Percentiles rank a stretch among this genome's conserved stretches.
Evolutionary conservation across 2,113 vertebrate species (phyloP).

Genomic region (Silurus glanis): DNA sequence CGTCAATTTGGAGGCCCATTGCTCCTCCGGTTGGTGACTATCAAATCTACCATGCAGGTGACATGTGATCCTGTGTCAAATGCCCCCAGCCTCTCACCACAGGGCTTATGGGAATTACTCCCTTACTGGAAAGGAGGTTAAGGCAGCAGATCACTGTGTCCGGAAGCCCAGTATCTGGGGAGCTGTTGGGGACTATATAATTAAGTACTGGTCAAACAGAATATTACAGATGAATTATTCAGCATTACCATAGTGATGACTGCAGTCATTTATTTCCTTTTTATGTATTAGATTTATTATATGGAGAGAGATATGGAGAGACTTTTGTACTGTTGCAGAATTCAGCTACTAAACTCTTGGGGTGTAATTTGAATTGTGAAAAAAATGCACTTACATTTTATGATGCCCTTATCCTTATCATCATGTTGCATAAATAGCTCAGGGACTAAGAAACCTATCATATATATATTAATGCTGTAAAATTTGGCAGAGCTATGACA

Average conservation of each 20-base stretch:
- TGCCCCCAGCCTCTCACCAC: constrained; percentile 41
- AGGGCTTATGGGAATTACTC: constrained; percentile 58
- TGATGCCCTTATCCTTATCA: background rate
- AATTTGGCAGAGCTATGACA: background rate
- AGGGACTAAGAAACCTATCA: no score
- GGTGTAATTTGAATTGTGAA: background rate
- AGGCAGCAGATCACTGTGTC: constrained; percentile 54
- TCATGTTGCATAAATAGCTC: no score
- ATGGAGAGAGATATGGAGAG: background rate
- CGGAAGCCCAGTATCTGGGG: constrained; percentile 62
- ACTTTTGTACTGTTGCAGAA: background rate
- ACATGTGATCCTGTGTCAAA: constrained; percentile 53
- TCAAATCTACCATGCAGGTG: constrained; percentile 50
- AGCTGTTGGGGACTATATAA: constrained; percentile 68
- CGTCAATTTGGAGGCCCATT: constrained; percentile 53
- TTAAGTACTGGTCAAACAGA: constrained; percentile 68
- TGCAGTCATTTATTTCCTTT: constrained; percentile 50
- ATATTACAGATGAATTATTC: constrained; percentile 73
- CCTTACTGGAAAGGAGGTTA: constrained; percentile 60
- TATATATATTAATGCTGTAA: background rate
- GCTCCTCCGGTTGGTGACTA: constrained; percentile 48
- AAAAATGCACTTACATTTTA: background rate
- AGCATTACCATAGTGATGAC: constrained; percentile 61
- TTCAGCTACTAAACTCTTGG: background rate
- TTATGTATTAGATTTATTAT: constrained; percentile 21